A percentile compares a stretch with the other conserved stretches of the same genome.
phyloP scores from a whole-genome alignment of 2,888 invertebrate genomes.

The Corythucha ciliata region DNA sequence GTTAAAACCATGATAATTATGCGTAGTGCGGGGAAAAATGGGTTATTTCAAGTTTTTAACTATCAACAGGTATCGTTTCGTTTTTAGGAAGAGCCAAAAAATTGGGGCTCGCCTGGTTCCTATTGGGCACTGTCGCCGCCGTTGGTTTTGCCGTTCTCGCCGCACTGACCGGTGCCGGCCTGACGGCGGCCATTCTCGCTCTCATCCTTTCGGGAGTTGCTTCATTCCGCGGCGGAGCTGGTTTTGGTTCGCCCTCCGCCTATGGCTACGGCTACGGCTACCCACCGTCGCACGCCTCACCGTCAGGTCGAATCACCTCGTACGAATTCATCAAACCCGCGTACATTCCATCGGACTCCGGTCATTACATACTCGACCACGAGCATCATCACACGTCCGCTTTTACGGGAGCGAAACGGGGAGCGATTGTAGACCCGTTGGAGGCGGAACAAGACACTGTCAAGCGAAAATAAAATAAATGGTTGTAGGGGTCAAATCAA shows the following conservation, averaged over 20 bases:
- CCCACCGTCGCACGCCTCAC: neutral
- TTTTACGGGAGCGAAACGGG: too few species aligned
- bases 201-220: constrained; percentile 34
- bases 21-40: neutral
- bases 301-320: constrained; percentile 16
- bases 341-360: constrained; percentile 11
- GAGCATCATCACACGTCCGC: constrained; percentile 22
- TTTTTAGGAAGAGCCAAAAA: constrained; percentile 28
- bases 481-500: too few species aligned
- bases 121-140: constrained; percentile 28
- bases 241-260: constrained; percentile 26
- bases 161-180: constrained; percentile 35
- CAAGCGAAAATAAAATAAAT: too few species aligned
- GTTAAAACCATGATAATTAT: too few species aligned
- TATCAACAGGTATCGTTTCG: neutral
- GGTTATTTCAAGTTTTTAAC: neutral
- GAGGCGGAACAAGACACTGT: too few species aligned
- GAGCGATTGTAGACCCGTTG: too few species aligned
- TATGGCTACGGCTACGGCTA: constrained; percentile 14
- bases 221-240: constrained; percentile 28
- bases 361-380: constrained; percentile 12
- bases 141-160: constrained; percentile 34
- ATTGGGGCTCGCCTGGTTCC: constrained; percentile 26
- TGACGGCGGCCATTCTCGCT: constrained; percentile 35
- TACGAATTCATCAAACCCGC: constrained; percentile 22